Evolutionary conservation across 1,140 invertebrate species (phyloP).

Genomic region (Drosophila nannoptera): DNA sequence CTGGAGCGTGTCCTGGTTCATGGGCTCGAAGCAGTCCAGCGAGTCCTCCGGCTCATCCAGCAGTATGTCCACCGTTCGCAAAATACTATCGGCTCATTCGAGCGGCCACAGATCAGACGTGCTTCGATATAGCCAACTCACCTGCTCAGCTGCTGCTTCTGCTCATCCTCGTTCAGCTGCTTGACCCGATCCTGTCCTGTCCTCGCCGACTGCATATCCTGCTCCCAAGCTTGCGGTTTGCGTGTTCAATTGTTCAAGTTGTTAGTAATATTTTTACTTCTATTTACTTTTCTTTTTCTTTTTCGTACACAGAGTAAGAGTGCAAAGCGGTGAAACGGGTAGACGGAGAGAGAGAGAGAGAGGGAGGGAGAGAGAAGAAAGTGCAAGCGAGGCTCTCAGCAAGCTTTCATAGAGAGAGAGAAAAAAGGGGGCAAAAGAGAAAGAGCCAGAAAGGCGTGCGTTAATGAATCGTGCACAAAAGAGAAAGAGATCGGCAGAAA

Average conservation of each 20-base stretch:
- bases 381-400: too few species aligned
- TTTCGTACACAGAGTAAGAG: background rate
- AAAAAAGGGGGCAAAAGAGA: background rate
- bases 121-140: background rate
- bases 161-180: background rate
- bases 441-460: conserved; percentile 2
- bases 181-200: conserved; percentile 15
- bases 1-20: conserved; percentile 80
- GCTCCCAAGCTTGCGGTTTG: conserved; percentile 28
- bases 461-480: conserved; percentile 8
- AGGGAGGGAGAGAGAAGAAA: conserved; percentile 7
- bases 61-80: conserved; percentile 32
- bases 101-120: too few species aligned
- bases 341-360: background rate
- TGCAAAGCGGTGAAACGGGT: background rate
- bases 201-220: background rate
- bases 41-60: conserved; percentile 31
- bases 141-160: conserved; percentile 14
- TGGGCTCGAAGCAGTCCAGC: conserved; percentile 70
- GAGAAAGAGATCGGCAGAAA: background rate
- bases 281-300: conserved; percentile 9
- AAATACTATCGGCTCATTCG: background rate
- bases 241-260: conserved; percentile 15
- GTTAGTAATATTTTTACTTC: conserved; percentile 12
- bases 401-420: too few species aligned